A percentile compares a stretch with the other conserved stretches of the same genome.
Evolutionary conservation across 2,113 vertebrate species (phyloP).

Genomic region (zebrafish (Danio rerio)): DNA sequence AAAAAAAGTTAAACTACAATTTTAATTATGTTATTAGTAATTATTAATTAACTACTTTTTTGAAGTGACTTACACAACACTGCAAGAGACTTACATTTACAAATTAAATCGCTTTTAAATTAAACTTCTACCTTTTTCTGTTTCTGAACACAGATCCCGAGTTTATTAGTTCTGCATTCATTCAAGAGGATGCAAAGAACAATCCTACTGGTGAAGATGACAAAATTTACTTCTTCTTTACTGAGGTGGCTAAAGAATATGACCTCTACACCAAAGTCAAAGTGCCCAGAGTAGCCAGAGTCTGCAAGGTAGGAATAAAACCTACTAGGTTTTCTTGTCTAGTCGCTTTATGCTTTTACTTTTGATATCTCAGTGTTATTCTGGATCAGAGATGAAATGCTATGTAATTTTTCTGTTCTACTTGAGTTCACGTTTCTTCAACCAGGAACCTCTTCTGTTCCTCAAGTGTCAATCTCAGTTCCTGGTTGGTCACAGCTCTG

Average conservation of each 20-base stretch:
- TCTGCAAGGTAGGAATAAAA: constrained; percentile 81
- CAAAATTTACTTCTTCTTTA: constrained; percentile 92
- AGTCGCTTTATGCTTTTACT: not conserved
- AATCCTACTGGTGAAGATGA: constrained; percentile 78
- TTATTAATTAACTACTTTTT: not conserved
- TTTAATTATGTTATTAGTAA: too few species aligned
- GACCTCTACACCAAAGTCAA: constrained; percentile 82
- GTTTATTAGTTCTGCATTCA: constrained; percentile 84
- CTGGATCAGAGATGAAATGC: not conserved
- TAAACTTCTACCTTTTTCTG: not conserved
- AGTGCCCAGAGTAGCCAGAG: constrained; percentile 87
- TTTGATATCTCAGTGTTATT: not conserved
- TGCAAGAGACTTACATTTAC: too few species aligned
- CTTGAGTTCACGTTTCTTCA: constrained; percentile 5
- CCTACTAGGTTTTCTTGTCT: not conserved
- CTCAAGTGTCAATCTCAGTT: too few species aligned
- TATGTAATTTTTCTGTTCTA: not conserved
- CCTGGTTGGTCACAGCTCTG: too few species aligned
- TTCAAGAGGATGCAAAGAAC: constrained; percentile 73
- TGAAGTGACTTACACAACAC: not conserved
- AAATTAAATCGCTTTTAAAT: too few species aligned
- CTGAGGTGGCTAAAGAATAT: constrained; percentile 83
- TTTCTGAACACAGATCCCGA: constrained; percentile 77
- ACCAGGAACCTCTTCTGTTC: not conserved
- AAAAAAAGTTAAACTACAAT: too few species aligned